Evolutionary conservation across 2,797 vertebrate genomes (phyloP), one percentile per base, ranked within the genome.

Genomic region (Acanthurus tractus): DNA sequence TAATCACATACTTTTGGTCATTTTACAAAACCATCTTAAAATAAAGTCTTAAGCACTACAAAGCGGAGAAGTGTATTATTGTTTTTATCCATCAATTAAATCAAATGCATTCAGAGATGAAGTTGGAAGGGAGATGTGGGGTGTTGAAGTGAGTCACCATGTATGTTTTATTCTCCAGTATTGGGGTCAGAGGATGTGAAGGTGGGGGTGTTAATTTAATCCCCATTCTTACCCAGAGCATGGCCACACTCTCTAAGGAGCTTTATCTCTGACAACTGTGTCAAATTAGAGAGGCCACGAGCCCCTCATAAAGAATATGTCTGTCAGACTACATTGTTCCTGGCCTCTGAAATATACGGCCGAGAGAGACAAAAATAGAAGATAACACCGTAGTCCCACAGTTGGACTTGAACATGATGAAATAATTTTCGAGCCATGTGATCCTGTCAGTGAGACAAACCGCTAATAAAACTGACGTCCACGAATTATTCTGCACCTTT

Each of bases 261-360:
- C 93, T 94, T 94, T 94, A 94, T 94, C 93, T 94, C 94, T 94
- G 94, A 94, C 94, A 94, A 94, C 93, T 94, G 94, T 94, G 94
- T 94, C 94, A 94, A 94, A 94, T 94, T 94, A 94, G 93, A 94
- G 94, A 91, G 90, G 93, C 92, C 94, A 93, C 91, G 90, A 94
- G 93, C 91, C 92, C 92, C 94, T 94, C 93, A 93, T 93, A 94
- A 94, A 94, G 93, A 94, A 94, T 93, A 94, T 94, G 94, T 94
- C 94, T 94, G 94, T 94, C 94, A 94, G 94, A 92, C 87, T 91
- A 93, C 93, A 94, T 94, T 94, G 93, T 94, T 94, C 93, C 89
- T 88, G 89, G 90, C 89, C 92, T 89, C 88, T 88, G 92, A 94
- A 93, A 94, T 94, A 93, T 92, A 93, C 78, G 88, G 88, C 89